Evolutionary conservation across 2,888 invertebrate species (phyloP), one percentile per base, ranked within the genome.

Genomic region (Creontiades dilutus): DNA sequence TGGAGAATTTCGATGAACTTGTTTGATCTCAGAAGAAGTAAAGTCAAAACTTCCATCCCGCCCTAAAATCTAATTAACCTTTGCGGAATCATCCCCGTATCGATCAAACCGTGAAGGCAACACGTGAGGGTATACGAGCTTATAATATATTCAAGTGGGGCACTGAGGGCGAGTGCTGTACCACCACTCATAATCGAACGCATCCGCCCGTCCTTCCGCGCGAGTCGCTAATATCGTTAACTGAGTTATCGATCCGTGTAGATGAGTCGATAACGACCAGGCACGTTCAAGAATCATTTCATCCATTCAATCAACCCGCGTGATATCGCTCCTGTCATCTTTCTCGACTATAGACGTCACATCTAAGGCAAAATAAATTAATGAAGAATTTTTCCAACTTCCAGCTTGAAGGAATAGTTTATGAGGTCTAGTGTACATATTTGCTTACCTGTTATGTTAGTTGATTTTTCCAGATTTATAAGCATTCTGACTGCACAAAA

Each of bases 211-310:
- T 7, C 16, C 57, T 16, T n/a, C 16, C n/a, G 19, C n/a, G 12
- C n/a, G 57, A 57, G n/a, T 57, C 57, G 57, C n/a, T 57, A 57
- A 57, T 57, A 57, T 16, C 57, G 57, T 57, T 16, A 52, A 14
- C 57, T 14, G 16, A 57, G 14, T 16, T 57, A 57, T 57, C 57
- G 57, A 57, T 57, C 57, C 7, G 14, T 14, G n/a, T 0, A 37
- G 37, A 37, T 37, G 37, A 14, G 57, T n/a, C n/a, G 14, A n/a
- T 57, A 57, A 57, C 16, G 57, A 57, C 57, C n/a, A 2, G 57
- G 5, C 16, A n/a, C n/a, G 57, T 57, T 55, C 16, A 55, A 55
- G 16, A 3, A n/a, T n/a, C 57, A n/a, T n/a, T 14, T 57, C n/a
- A n/a, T 57, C 57, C 7, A 2, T 57, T 57, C 57, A 57, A 57